Percentiles rank a stretch among this genome's conserved stretches.
Conservation (phyloP, 2,888 invertebrate species). For the Coelopa pilipes region DNA sequence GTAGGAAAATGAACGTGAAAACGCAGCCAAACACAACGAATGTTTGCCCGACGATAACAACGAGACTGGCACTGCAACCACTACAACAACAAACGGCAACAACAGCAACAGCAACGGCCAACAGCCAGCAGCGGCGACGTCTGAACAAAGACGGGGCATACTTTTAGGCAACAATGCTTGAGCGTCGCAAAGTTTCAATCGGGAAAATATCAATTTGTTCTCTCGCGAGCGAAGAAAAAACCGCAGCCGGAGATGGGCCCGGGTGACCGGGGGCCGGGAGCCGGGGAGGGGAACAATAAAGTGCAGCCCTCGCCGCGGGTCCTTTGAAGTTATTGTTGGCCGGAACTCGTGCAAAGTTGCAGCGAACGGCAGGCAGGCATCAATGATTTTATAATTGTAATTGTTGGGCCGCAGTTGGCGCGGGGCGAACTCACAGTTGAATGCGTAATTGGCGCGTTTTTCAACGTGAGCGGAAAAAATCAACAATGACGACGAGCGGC, state of each 20-base stretch:
- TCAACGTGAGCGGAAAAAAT: conserved; percentile 5
- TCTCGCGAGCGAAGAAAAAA: conserved; percentile 12
- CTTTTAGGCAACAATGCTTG: neutral
- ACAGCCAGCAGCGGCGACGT: neutral
- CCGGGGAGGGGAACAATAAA: conserved; percentile 23
- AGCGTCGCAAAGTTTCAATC: conserved; percentile 25
- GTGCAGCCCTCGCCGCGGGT: conserved; percentile 18
- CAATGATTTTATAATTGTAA: conserved; percentile 63
- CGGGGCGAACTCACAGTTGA: conserved; percentile 26
- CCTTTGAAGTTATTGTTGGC: conserved; percentile 36
- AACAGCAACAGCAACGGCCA: conserved; percentile 4
- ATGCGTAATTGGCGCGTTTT: conserved; percentile 35
- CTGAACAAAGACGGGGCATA: neutral
- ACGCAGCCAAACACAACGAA: too few species aligned
- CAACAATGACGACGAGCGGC: too few species aligned
- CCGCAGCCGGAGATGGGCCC: neutral
- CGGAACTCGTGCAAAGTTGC: conserved; percentile 35
- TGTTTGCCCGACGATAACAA: too few species aligned
- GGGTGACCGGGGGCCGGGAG: too few species aligned
- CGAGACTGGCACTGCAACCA: neutral
- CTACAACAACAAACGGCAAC: neutral
- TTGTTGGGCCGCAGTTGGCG: conserved; percentile 50
- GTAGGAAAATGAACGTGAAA: too few species aligned
- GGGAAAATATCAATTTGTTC: conserved; percentile 34
- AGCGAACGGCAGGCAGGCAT: conserved; percentile 49